Evolutionary conservation across 1,140 invertebrate genomes (phyloP).

Genomic region (Caenorhabditis inopinata): DNA sequence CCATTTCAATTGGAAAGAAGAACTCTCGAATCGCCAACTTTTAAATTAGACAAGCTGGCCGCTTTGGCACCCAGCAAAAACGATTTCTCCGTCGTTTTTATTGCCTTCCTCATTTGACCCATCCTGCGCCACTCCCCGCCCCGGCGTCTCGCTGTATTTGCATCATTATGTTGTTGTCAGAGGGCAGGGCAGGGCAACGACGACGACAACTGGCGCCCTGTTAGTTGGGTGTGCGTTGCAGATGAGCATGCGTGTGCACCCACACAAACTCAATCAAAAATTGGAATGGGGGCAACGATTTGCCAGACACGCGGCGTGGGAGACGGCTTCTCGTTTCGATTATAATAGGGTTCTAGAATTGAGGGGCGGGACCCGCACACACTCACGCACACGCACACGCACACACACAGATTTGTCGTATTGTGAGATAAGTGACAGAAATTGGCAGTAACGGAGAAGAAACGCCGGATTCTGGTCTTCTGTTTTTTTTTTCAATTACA

Average conservation of each 20-base stretch:
- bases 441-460: no score
- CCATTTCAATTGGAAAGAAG: neutral
- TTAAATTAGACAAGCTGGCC: neutral
- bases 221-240: conserved; percentile 6
- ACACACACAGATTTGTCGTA: no score
- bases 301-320: neutral
- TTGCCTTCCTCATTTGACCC: neutral
- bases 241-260: conserved; percentile 14
- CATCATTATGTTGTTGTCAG: neutral
- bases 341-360: conserved; percentile 12
- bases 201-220: conserved; percentile 24
- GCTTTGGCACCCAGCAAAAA: neutral
- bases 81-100: neutral
- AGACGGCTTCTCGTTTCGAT: conserved; percentile 25
- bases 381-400: no score
- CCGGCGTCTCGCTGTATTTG: neutral
- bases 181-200: no score
- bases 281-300: neutral
- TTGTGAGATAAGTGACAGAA: no score
- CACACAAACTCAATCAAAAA: conserved; percentile 33
- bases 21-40: neutral
- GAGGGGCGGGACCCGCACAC: neutral
- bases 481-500: no score
- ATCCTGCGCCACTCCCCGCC: neutral
- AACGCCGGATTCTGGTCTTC: no score